Conservation (phyloP, 2,797 vertebrate species). For the Chelon labrosus region DNA sequence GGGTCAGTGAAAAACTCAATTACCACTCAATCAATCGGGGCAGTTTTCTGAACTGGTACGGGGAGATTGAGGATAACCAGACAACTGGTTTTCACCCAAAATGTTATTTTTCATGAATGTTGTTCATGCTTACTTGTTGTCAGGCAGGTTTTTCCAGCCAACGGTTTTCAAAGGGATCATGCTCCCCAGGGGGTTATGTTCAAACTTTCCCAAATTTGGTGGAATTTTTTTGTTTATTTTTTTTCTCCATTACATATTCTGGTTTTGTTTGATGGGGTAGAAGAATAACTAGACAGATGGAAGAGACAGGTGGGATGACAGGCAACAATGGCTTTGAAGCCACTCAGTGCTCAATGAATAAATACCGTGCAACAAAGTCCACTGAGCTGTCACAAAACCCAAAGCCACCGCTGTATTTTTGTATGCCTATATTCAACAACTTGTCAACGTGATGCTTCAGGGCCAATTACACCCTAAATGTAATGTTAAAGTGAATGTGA, state of each 20-base stretch:
- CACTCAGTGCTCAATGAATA: constrained; percentile 22
- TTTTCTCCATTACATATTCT: constrained; percentile 26
- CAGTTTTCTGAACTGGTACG: constrained; percentile 32
- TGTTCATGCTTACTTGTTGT: constrained; percentile 18
- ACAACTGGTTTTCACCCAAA: constrained; percentile 30
- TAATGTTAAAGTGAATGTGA: constrained; percentile 29
- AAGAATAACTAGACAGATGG: constrained; percentile 56
- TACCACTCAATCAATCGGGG: constrained; percentile 66
- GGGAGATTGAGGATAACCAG: constrained; percentile 14
- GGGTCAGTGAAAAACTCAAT: constrained; percentile 67
- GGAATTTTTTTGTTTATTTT: constrained; percentile 31
- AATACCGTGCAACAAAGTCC: constrained; percentile 30
- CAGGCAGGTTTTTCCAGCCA: constrained; percentile 16
- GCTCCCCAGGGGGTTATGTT: not conserved
- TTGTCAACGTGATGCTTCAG: constrained; percentile 30
- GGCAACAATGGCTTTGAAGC: constrained; percentile 49
- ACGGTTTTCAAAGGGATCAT: constrained; percentile 9
- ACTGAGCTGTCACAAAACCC: constrained; percentile 37
- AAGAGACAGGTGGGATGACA: constrained; percentile 58
- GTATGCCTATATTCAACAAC: constrained; percentile 13
- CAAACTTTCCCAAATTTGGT: constrained; percentile 26
- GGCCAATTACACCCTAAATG: constrained; percentile 42
- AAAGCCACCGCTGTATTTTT: constrained; percentile 18
- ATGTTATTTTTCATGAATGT: constrained; percentile 22
- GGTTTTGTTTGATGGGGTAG: constrained; percentile 29